Evolutionary conservation across 2,888 invertebrate genomes (phyloP).

Genomic region (Podabrus alpinus): DNA sequence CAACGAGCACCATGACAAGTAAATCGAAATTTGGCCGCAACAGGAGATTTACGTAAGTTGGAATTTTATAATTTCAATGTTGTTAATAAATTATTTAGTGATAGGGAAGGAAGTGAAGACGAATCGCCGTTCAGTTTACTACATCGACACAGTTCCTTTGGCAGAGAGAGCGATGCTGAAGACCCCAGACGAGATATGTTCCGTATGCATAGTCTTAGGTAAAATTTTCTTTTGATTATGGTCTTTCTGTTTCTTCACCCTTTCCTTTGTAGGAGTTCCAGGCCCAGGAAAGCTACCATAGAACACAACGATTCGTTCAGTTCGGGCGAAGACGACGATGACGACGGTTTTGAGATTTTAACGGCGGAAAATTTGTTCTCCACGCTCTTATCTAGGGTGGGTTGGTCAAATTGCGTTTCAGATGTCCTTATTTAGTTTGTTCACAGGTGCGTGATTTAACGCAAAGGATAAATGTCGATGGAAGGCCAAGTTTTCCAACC

Average conservation of each 20-base stretch:
- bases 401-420: constrained; percentile 28
- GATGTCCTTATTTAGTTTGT: not conserved
- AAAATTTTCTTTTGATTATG: constrained; percentile 8
- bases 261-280: constrained; percentile 62
- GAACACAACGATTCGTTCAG: constrained; percentile 84
- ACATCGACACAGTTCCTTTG: constrained; percentile 62
- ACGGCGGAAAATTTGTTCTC: constrained; percentile 91
- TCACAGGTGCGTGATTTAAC: constrained; percentile 79
- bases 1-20: constrained; percentile 60
- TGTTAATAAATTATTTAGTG: constrained; percentile 66
- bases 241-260: not conserved
- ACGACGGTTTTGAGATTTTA: constrained; percentile 88
- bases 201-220: constrained; percentile 72
- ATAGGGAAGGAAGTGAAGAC: constrained; percentile 69
- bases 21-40: constrained; percentile 57
- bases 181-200: constrained; percentile 57
- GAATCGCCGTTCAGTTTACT: constrained; percentile 64
- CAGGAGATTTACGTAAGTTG: constrained; percentile 65
- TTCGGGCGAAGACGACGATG: constrained; percentile 86
- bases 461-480: constrained; percentile 82
- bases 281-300: constrained; percentile 67
- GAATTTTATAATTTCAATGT: not conserved
- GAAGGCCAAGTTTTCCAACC: constrained; percentile 67
- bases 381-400: constrained; percentile 79
- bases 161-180: constrained; percentile 64